Evolutionary conservation across 2,113 vertebrate genomes (phyloP).

Genomic region (Fregata magnificens): DNA sequence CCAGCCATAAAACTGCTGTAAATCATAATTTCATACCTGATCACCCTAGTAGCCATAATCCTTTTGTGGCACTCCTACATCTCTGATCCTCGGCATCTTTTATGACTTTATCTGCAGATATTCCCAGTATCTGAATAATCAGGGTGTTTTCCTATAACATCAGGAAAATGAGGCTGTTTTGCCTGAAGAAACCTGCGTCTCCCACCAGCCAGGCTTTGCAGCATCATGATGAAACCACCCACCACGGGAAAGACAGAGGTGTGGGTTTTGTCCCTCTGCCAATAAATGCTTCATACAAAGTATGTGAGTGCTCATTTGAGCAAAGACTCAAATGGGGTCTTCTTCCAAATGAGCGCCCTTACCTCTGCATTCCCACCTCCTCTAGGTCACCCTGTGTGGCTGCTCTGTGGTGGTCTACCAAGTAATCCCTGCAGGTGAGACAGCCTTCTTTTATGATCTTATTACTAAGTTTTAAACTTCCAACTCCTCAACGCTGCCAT

Average conservation of each 20-base stretch:
- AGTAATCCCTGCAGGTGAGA: not conserved
- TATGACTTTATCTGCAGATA: not conserved
- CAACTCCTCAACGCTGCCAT: not conserved
- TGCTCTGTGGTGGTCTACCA: not conserved
- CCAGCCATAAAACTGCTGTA: not conserved
- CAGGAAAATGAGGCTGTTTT: not conserved
- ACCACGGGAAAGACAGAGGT: rapidly evolving
- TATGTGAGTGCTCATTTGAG: not conserved
- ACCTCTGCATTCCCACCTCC: not conserved
- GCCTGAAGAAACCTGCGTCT: not conserved
- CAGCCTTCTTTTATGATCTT: not conserved
- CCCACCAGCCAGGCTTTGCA: not conserved
- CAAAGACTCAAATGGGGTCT: not conserved
- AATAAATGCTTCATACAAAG: not conserved
- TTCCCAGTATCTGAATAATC: not conserved
- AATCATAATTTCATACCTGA: not conserved
- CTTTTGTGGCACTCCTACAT: not conserved
- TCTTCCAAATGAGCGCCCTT: not conserved
- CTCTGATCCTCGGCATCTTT: not conserved
- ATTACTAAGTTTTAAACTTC: not conserved
- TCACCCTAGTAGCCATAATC: not conserved
- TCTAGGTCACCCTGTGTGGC: not conserved
- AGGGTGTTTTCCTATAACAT: not conserved
- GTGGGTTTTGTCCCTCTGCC: not conserved
- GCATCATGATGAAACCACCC: not conserved